Evolutionary conservation across 1,140 invertebrate species (phyloP), one percentile per base, ranked within the genome.

Genomic region (Drosophila subobscura): DNA sequence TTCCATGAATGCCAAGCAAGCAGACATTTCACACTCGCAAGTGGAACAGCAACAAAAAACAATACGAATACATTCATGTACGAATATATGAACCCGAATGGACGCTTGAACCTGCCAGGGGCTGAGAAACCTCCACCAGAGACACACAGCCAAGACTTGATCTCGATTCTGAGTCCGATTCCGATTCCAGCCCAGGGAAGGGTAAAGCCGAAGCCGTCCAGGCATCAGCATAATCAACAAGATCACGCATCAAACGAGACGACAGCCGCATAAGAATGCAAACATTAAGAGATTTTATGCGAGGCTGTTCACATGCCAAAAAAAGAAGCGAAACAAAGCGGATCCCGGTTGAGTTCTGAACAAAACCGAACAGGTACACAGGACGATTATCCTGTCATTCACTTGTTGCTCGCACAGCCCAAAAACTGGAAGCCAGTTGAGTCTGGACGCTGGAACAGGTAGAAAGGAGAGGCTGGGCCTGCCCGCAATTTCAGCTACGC

Each of bases 321-420:
- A 78, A 68, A 61, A 77, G 59, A 59, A 47, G 27, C 77, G 57
- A 63, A 79, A 57, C 75, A 25, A 59, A 37, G 51, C 16, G 16
- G 16, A 20, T 20, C 16, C 16, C 16, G 16, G 16, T 20, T 20
- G 16, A 20, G 16, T 20, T 20, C 16, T 8, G 33, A 59, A 71
- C 71, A 74, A 67, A 74, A 56, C 55, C 47, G 49, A 79, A 79
- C 80, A 85, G 81, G 77, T 86, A 85, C 73, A 71, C 79, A 90
- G 88, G 88, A 90, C 88, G 88, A 90, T 90, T 90, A 90, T 90
- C 88, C 88, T 90, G 88, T 90, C 88, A 90, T 90, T 90, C 84
- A 90, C 88, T 90, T 90, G 88, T 90, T 90, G 88, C 85, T 59
- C 77, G 50, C 67, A 77, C 59, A 67, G 37, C 33, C 27, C n/a